Base-by-base conservation (phyloP, 2,113 vertebrate species). In the Eulemur macaco region DNA sequence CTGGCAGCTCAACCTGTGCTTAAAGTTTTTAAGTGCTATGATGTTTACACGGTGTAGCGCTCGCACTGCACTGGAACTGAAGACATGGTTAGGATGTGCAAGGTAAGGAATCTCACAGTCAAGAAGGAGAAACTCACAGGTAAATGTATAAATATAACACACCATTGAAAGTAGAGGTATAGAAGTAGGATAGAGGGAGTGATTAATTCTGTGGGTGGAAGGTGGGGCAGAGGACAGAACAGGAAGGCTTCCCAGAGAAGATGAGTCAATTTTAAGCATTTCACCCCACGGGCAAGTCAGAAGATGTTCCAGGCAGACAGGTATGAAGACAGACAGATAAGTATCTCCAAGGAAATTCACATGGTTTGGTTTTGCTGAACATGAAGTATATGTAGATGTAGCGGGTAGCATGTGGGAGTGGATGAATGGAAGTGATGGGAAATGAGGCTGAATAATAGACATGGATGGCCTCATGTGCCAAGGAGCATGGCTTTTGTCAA, bases 401-500 rank as follows among this genome's bases (percentile, higher is more conserved):
- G 27, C 20, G 14, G 1, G 5, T 29, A 11, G 27, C 3, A 73
- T 9, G 20, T 39, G 31, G 29, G 27, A 39, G 8, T 15, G 3
- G 56, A 64, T 20, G 23, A 47, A 3, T 1, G 11, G 50, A 80
- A 27, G 29, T 23, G 2, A 58, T 58, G 39, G 39, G 21, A 86
- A 86, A 45, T 71, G 31, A 88, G 45, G 50, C 13, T 69, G 31
- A 50, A 7, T 42, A 12, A 74, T 8, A 74, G 66, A 42, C 3
- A 56, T 1, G 5, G 10, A 42, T 20, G 15, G 23, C 4, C 9
- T 21, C 2, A 1, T 21, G 63, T 50, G 15, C 9, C 63, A 8
- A 92, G 60, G 73, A 91, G 23, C 9, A 29, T 47, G 50, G 13
- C n/a, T n/a, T 93, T 56, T 77, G 71, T 88, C 54, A 86, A 25